Evolutionary conservation across 2,113 vertebrate genomes (phyloP).

Genomic region (Sceloporus undulatus): DNA sequence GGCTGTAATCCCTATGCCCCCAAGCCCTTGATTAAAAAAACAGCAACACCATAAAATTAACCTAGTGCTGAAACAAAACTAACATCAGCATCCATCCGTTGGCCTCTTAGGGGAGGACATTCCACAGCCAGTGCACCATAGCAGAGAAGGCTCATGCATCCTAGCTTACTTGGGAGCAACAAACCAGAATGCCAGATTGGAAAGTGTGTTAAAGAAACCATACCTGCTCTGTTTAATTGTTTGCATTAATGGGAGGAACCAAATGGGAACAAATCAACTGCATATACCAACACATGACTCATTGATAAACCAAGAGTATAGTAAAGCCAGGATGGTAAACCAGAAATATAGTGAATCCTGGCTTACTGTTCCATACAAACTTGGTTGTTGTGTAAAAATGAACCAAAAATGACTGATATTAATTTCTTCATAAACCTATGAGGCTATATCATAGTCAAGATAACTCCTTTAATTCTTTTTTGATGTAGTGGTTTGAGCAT

Average conservation of each 20-base stretch:
- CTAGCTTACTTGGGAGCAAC: neutral
- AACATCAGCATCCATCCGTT: no score
- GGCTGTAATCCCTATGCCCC: no score
- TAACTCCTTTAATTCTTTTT: neutral
- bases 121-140: no score
- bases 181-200: neutral
- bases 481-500: neutral
- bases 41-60: no score
- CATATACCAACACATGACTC: neutral
- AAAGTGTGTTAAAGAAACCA: neutral
- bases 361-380: neutral
- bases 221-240: neutral
- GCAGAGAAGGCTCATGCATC: no score
- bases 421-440: neutral
- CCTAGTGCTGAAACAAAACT: no score
- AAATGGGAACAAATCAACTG: neutral
- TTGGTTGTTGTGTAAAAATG: neutral
- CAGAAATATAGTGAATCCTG: neutral
- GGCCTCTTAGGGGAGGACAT: no score
- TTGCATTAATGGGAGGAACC: neutral
- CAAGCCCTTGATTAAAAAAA: no score
- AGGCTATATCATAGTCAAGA: neutral
- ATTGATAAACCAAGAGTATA: neutral
- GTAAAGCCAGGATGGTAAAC: neutral
- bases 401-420: neutral